phyloP scores from a whole-genome alignment of 2,113 vertebrate genomes.

The Lepus americanus region DNA sequence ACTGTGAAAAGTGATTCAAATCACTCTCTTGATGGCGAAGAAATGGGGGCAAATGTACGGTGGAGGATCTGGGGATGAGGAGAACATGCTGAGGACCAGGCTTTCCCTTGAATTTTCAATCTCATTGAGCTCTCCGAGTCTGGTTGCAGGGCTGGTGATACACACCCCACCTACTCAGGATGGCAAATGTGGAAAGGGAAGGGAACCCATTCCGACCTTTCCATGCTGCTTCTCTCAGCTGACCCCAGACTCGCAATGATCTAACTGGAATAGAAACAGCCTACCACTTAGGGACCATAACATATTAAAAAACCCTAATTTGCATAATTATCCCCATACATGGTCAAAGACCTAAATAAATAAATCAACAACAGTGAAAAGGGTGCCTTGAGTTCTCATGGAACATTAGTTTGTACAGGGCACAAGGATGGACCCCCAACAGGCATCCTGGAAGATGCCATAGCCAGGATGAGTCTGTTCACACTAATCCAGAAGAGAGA shows the following conservation, averaged over 20 bases:
- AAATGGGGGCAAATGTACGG: background rate
- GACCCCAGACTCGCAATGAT: background rate
- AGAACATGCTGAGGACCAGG: background rate
- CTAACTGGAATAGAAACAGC: background rate
- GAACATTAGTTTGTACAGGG: background rate
- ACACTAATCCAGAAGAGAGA: background rate
- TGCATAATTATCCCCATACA: background rate
- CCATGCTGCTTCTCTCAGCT: background rate
- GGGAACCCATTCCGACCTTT: background rate
- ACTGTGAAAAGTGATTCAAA: conserved; percentile 5
- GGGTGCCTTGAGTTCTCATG: background rate
- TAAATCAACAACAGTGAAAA: background rate
- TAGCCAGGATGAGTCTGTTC: background rate
- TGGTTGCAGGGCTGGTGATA: background rate
- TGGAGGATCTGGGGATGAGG: background rate
- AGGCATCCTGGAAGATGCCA: background rate
- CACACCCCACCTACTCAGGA: background rate
- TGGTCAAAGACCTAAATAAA: background rate
- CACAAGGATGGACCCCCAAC: accelerated
- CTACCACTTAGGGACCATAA: background rate
- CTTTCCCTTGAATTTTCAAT: background rate
- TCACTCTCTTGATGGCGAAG: background rate
- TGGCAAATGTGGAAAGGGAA: background rate
- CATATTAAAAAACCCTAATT: background rate
- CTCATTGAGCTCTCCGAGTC: background rate